Evolutionary conservation across 2,113 vertebrate genomes (phyloP).

Genomic region (Oncorhynchus gorbuscha): DNA sequence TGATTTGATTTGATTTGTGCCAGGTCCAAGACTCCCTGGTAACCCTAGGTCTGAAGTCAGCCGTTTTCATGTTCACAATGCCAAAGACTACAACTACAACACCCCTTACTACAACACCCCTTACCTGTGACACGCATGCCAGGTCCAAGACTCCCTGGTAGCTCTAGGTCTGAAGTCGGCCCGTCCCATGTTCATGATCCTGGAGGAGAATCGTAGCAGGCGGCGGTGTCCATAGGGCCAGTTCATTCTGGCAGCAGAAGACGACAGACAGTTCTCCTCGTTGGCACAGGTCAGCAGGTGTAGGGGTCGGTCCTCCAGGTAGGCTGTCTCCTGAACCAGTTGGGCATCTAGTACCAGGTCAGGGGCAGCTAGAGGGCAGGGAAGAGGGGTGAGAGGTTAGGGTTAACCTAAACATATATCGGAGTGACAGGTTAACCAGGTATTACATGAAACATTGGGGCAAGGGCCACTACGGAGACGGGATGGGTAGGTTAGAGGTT

Average conservation of each 20-base stretch:
- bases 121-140: constrained; percentile 98
- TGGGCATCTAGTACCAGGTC: constrained; percentile 92
- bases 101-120: not conserved
- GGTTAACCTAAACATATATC: too few relatives aligned
- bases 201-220: constrained; percentile 93
- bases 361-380: constrained; percentile 77
- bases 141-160: constrained; percentile 90
- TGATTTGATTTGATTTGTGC: too few relatives aligned
- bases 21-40: too few relatives aligned
- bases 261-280: constrained; percentile 92
- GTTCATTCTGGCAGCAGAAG: constrained; percentile 84
- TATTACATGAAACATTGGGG: too few relatives aligned
- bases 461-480: too few relatives aligned
- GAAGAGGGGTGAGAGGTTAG: constrained; percentile 1
- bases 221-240: constrained; percentile 95
- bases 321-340: constrained; percentile 91
- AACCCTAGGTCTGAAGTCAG: too few relatives aligned
- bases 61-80: constrained; percentile 87
- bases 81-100: constrained; percentile 72
- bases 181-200: constrained; percentile 90
- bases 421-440: not conserved
- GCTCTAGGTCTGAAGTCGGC: constrained; percentile 91
- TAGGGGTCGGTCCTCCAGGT: constrained; percentile 91
- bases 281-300: constrained; percentile 91
- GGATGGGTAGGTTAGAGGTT: too few relatives aligned